Evolutionary conservation across 2,113 vertebrate genomes (phyloP).

Genomic region (Daubentonia madagascariensis): DNA sequence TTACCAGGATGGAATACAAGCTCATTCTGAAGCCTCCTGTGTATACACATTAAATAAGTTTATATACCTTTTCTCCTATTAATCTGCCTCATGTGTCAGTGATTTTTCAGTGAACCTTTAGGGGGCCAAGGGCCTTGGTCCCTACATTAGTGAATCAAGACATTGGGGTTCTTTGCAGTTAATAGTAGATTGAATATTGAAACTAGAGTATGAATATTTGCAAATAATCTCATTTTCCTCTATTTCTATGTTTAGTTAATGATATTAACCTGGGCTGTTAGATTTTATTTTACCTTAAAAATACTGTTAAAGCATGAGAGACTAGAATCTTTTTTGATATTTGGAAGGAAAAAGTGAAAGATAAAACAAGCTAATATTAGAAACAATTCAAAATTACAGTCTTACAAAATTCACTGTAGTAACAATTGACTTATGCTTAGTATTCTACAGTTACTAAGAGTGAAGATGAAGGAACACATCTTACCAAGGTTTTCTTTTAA

Average conservation of each 20-base stretch:
- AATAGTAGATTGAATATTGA: neutral
- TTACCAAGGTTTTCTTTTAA: neutral
- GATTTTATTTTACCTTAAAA: conserved; percentile 12
- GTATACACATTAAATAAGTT: too few relatives aligned
- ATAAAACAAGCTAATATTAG: neutral
- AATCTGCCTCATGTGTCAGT: too few relatives aligned
- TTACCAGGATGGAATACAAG: too few relatives aligned
- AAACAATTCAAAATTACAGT: conserved; percentile 22
- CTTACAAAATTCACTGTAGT: neutral
- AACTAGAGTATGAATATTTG: neutral
- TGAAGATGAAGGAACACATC: neutral
- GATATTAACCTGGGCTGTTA: neutral
- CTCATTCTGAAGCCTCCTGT: too few relatives aligned
- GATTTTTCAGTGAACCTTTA: too few relatives aligned
- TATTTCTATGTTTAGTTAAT: neutral
- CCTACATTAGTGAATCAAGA: neutral
- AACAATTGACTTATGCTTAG: neutral
- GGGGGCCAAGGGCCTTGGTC: too few relatives aligned
- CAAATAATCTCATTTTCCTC: neutral
- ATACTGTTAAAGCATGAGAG: neutral
- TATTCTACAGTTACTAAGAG: neutral
- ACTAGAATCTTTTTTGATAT: neutral
- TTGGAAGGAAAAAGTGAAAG: neutral
- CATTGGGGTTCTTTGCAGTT: neutral
- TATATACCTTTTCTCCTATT: too few relatives aligned